Base-by-base conservation (phyloP, 2,797 vertebrate species). In the Centroberyx gerrardi region DNA sequence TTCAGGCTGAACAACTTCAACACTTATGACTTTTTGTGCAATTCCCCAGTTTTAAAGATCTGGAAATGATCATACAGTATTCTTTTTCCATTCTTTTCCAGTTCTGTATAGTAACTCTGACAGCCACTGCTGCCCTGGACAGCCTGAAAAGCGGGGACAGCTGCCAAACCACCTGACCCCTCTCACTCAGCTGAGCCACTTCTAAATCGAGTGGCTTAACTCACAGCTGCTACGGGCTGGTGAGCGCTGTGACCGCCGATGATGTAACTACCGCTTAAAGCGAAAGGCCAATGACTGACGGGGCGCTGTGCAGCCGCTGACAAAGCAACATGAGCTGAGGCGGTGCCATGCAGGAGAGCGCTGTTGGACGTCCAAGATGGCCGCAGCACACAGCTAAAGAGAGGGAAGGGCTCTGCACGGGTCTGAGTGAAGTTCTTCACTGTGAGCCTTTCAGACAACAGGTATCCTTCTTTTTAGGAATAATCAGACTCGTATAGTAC, bases 131-230 rank as follows among this genome's bases (percentile, higher is more conserved):
- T 17, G 59, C 31, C 38, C 31, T 40, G 42, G 51, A 40, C 38
- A 8, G 55, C 12, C 52, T 72, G 83, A 91, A 68, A 61, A 65
- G 71, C 72, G 65, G 56, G 79, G 78, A 75, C 90, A 90, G 92
- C 89, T 93, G 92, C 82, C 83, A 88, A 85, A 87, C 48, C 90
- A 87, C 81, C 78, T 88, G 90, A 92, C 80, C 72, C 28, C 59
- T 61, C 63, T 81, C 74, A 62, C 70, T 61, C 31, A 51, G 65
- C 68, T 40, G n/a, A 72, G 80, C 61, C 71, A 72, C 87, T 84
- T 90, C 90, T 91, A 93, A 90, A 90, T 90, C 28, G 71, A 87
- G 88, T 49, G 66, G 76, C 76, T 87, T 67, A 80, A 82, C 72
- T 69, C 66, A n/a, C 89, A 90, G 90, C 84, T 87, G 88, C 80